Conservation (phyloP, 2,797 vertebrate species). For the Diplodus sargus region DNA sequence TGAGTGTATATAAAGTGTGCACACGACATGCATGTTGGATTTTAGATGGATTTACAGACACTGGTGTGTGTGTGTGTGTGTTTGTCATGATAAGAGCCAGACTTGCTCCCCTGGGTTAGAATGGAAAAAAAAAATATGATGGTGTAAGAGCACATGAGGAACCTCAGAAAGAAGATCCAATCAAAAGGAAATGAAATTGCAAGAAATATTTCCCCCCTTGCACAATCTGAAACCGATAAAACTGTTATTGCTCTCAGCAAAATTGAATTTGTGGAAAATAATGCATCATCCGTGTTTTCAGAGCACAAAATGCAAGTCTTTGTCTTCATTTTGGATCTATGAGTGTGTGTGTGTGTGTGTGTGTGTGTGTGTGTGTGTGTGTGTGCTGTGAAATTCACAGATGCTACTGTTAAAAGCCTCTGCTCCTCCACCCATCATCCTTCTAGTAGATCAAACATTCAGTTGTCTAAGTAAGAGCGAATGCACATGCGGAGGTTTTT, state of each 20-base stretch:
- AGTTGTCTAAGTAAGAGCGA: neutral
- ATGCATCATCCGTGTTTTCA: neutral
- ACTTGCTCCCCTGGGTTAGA: neutral
- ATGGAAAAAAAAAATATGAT: neutral
- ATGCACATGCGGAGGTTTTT: neutral
- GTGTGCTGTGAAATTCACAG: neutral
- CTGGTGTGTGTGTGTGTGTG: neutral
- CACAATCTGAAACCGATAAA: neutral
- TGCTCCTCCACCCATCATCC: too few relatives aligned
- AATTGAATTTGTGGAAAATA: neutral
- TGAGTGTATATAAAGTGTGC: neutral
- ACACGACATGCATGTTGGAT: neutral
- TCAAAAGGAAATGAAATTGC: neutral
- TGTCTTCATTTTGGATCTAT: slow-evolving; percentile 1
- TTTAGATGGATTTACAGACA: neutral
- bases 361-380: too few relatives aligned
- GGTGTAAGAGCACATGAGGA: neutral
- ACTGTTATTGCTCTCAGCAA: neutral
- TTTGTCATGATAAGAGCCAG: neutral
- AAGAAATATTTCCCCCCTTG: neutral
- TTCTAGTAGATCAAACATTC: neutral
- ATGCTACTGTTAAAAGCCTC: too few relatives aligned
- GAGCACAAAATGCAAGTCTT: slow-evolving; percentile 6
- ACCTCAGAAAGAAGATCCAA: neutral
- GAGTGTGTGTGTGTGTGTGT: too few relatives aligned